A percentile compares a stretch with the other conserved stretches of the same genome.
Conservation (phyloP, 2,888 invertebrate species). For the Liodrosophila aerea region DNA sequence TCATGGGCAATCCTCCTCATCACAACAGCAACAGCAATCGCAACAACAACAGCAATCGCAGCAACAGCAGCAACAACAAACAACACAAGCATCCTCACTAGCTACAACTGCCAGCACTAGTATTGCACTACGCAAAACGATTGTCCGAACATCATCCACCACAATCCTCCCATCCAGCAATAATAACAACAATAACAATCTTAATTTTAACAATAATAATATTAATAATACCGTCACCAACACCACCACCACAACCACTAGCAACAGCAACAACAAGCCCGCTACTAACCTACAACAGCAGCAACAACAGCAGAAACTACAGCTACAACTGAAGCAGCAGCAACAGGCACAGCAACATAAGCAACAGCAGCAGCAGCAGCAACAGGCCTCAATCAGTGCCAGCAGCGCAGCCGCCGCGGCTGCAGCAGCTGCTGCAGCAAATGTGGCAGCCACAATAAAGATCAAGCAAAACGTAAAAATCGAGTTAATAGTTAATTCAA, state of each 20-base stretch:
- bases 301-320: conserved; percentile 80
- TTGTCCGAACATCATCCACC: conserved; percentile 82
- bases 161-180: conserved; percentile 76
- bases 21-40: conserved; percentile 81
- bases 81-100: conserved; percentile 62
- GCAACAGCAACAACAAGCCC: conserved; percentile 68
- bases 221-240: conserved; percentile 43
- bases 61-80: conserved; percentile 57
- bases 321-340: conserved; percentile 71
- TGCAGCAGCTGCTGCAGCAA: conserved; percentile 74
- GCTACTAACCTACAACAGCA: conserved; percentile 77
- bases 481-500: conserved; percentile 18
- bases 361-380: conserved; percentile 81
- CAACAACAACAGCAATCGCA: conserved; percentile 54
- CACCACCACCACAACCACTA: conserved; percentile 52
- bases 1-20: conserved; percentile 85
- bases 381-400: conserved; percentile 70
- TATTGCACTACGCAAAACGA: conserved; percentile 85
- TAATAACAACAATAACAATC: conserved; percentile 65
- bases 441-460: conserved; percentile 80
- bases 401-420: conserved; percentile 79
- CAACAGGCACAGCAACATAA: conserved; percentile 66
- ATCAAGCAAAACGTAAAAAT: conserved; percentile 81
- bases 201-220: conserved; percentile 46
- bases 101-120: conserved; percentile 76